A percentile compares a stretch with the other conserved stretches of the same genome.
These are phyloP conservation scores for Anthoptus insignis DNA, from an alignment of 2,888 invertebrate species.

Conservation along the genomic window DNA sequence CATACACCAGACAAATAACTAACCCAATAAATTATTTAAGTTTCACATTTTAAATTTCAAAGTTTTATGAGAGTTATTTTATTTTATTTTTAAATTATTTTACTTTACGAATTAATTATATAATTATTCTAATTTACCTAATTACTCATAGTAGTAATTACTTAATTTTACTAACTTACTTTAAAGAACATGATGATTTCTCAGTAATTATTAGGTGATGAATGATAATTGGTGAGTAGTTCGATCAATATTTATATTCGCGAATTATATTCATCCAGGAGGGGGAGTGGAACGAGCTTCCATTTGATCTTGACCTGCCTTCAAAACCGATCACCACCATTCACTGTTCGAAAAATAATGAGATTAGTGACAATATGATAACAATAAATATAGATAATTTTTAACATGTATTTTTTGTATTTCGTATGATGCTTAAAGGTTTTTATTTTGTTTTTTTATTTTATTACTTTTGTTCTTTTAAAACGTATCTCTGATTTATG, in stretches of 20 bases:
- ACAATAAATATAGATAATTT: background rate
- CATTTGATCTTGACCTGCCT: slow-evolving; percentile 1
- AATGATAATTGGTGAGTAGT: slow-evolving; percentile 15
- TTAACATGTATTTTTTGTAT: background rate
- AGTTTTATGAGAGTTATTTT: no score
- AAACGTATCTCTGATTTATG: no score
- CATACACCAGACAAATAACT: no score
- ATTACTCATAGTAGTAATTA: background rate
- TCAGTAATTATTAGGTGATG: slow-evolving; percentile 1
- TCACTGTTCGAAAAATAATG: background rate
- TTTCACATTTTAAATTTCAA: no score
- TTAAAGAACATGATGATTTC: slow-evolving; percentile 48
- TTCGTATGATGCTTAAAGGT: background rate
- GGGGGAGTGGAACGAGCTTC: slow-evolving; percentile 16
- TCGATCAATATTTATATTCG: slow-evolving; percentile 17
- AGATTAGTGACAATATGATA: background rate
- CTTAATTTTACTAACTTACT: slow-evolving; percentile 44
- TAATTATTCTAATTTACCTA: background rate
- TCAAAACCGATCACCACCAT: slow-evolving; percentile 9
- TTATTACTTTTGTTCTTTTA: no score
- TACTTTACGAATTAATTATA: background rate
- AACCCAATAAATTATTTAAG: no score
- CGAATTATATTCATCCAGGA: slow-evolving; percentile 10
- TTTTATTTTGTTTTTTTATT: no score
- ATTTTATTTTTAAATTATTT: no score